A percentile compares a stretch with the other conserved stretches of the same genome.
phyloP scores from a whole-genome alignment of 2,797 vertebrate species.

The Rhinatrema bivittatum region DNA sequence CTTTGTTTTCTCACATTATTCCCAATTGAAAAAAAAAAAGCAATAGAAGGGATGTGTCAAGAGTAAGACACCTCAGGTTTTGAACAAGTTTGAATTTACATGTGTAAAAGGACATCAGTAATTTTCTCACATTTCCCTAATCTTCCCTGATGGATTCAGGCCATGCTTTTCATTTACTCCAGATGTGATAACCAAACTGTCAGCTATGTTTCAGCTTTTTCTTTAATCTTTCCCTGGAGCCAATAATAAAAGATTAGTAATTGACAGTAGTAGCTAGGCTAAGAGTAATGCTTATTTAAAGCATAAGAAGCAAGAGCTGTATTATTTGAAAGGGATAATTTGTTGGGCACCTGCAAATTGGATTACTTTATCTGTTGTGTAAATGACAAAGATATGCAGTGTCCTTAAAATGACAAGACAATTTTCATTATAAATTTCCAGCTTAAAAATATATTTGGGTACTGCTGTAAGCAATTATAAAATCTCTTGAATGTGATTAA shows the following conservation, averaged over 20 bases:
- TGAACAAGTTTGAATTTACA: constrained; percentile 54
- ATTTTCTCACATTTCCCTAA: constrained; percentile 87
- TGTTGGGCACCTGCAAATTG: constrained; percentile 66
- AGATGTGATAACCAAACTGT: constrained; percentile 89
- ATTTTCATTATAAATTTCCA: constrained; percentile 51
- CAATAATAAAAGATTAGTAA: constrained; percentile 79
- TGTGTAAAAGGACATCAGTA: constrained; percentile 74
- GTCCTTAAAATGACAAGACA: constrained; percentile 68
- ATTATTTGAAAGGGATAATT: constrained; percentile 71
- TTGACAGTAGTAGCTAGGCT: constrained; percentile 46
- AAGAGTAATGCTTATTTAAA: constrained; percentile 63
- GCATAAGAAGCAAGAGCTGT: constrained; percentile 59
- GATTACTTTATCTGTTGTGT: constrained; percentile 78
- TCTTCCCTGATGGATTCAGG: constrained; percentile 88
- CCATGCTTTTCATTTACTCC: constrained; percentile 92
- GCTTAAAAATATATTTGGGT: constrained; percentile 12
- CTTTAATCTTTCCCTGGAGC: constrained; percentile 85
- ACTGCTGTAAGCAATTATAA: constrained; percentile 16
- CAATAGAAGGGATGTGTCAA: constrained; percentile 14
- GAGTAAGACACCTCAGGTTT: constrained; percentile 21
- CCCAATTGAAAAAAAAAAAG: background rate
- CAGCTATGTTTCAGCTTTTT: constrained; percentile 74
- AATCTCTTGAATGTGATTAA: background rate
- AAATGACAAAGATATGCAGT: constrained; percentile 76
- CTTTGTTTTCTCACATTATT: constrained; percentile 1